Evolutionary conservation across 2,888 invertebrate species (phyloP), one percentile per base, ranked within the genome.

Genomic region (Calameuta idolon): DNA sequence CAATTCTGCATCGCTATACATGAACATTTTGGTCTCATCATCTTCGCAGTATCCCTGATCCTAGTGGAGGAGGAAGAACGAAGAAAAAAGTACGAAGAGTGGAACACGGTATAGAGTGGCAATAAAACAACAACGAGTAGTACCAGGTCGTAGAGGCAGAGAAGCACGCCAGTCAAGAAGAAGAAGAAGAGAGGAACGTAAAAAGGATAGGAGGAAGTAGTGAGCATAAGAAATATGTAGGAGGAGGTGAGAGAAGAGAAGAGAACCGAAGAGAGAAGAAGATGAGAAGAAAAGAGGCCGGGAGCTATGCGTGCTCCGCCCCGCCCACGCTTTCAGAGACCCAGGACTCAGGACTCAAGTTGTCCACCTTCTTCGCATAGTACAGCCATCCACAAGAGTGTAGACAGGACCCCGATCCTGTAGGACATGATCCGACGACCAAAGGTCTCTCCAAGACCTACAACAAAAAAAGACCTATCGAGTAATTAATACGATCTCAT

Each of bases 321-420:
- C 91, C 91, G 91, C 91, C 91, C 90, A 91, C 91, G 90, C 90
- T 90, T 89, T 90, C 90, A 90, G 87, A 91, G 90, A 89, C 89
- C 86, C 87, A 88, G 85, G 88, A 89, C 89, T 86, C 87, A 88
- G 86, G 88, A 89, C 89, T 90, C 89, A 89, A 91, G 89, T 90
- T 91, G 91, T 91, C 90, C 90, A 90, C 90, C 90, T 90, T 90
- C 88, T 87, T 83, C 83, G 80, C 84, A 76, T 74, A 77, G 88
- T 89, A 90, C 90, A 90, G 88, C 88, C 89, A 84, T 84, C 80
- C 87, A 83, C 89, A 90, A 90, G 88, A 90, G 87, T 89, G 81
- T 30, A 69, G 69, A 40, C 40, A 40, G 40, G 40, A 40, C 15
- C 15, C 15, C 3, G n/a, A 69, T 69, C 30, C 31, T 15, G 69